These are phyloP conservation scores for Prunella himalayana DNA, from an alignment of 2,113 vertebrate genomes.

Conservation along the genomic window DNA sequence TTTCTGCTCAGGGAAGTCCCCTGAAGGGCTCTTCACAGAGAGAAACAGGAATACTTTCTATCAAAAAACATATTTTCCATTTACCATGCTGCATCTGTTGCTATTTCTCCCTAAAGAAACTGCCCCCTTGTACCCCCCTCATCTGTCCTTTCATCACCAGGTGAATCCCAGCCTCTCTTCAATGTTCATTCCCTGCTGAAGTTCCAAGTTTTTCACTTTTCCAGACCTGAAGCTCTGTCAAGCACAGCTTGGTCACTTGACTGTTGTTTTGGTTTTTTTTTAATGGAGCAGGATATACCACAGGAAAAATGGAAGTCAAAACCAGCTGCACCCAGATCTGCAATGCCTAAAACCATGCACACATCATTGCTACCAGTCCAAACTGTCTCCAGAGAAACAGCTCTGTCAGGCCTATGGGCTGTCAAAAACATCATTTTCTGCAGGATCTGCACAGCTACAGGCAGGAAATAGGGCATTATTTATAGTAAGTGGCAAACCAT, in stretches of 20 bases:
- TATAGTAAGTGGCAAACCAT: constrained; percentile 59
- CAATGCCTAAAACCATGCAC: background rate
- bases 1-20: background rate
- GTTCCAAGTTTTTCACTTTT: background rate
- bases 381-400: background rate
- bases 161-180: background rate
- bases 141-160: background rate
- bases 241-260: background rate
- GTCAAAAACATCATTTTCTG: background rate
- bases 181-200: background rate
- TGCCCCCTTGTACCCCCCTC: background rate
- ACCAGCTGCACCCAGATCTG: background rate
- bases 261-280: background rate
- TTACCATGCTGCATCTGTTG: background rate
- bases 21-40: background rate
- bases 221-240: background rate
- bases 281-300: background rate
- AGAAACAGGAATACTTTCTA: background rate
- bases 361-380: background rate
- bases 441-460: constrained; percentile 9
- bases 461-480: constrained; percentile 60
- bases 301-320: background rate
- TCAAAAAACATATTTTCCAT: background rate
- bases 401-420: background rate
- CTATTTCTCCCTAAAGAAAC: background rate